Percentiles rank a stretch among this genome's conserved stretches.
phyloP scores from a whole-genome alignment of 2,113 vertebrate genomes.

The Aix galericulata region DNA sequence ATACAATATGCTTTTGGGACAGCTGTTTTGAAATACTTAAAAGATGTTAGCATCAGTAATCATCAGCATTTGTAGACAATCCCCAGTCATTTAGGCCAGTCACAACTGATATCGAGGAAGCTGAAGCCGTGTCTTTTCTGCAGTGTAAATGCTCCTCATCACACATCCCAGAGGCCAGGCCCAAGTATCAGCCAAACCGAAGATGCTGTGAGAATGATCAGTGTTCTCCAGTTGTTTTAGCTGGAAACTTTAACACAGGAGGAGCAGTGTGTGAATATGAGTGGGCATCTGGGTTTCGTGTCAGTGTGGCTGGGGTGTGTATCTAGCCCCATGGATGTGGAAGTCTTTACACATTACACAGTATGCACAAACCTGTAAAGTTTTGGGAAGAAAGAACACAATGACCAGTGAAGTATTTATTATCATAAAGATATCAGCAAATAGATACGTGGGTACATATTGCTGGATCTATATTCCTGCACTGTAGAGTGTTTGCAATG shows the following conservation, averaged over 20 bases:
- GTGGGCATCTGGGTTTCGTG: neutral
- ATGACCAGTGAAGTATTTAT: neutral
- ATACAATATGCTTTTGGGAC: neutral
- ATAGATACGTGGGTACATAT: fast-evolving
- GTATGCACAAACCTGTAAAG: neutral
- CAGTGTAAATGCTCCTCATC: neutral
- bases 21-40: neutral
- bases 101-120: neutral
- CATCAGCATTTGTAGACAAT: neutral
- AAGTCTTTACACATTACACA: neutral
- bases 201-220: neutral
- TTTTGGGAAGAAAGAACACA: neutral
- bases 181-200: neutral
- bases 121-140: neutral
- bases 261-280: neutral
- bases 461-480: neutral
- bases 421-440: neutral
- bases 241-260: neutral
- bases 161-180: neutral
- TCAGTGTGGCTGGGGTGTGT: neutral
- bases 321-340: neutral
- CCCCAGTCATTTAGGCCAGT: neutral
- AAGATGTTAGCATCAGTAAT: neutral
- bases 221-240: neutral
- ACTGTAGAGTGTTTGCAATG: neutral